Percentiles rank a stretch among this genome's conserved stretches.
phyloP scores from a whole-genome alignment of 2,888 invertebrate genomes.

The Steromphala cineraria region DNA sequence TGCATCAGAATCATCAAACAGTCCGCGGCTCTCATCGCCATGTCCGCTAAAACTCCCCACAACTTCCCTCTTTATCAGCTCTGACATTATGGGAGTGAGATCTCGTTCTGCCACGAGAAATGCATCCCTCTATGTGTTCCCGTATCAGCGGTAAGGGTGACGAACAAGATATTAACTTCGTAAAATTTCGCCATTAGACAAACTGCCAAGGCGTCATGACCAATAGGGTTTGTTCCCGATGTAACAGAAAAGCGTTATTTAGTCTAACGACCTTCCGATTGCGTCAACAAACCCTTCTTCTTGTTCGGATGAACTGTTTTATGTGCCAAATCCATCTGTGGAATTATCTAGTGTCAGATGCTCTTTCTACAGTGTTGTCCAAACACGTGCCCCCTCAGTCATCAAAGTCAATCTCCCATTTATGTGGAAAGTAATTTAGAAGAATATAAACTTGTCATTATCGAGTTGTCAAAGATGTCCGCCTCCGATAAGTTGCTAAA shows the following conservation, averaged over 20 bases:
- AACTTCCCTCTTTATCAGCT: background rate
- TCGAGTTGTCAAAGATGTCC: no score
- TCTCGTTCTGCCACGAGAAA: background rate
- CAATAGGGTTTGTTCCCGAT: background rate
- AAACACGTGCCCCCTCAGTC: background rate
- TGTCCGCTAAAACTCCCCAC: background rate
- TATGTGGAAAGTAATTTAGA: no score
- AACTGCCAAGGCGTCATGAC: background rate
- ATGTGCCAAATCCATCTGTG: background rate
- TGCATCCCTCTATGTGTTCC: background rate
- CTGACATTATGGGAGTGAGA: background rate
- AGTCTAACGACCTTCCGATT: background rate
- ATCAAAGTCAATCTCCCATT: background rate
- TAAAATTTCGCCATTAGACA: background rate
- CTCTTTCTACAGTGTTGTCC: background rate
- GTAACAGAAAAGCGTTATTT: background rate
- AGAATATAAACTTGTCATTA: no score
- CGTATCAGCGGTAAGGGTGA: background rate
- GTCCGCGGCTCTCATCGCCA: background rate
- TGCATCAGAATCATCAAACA: background rate
- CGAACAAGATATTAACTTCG: constrained; percentile 1
- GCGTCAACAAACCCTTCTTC: background rate
- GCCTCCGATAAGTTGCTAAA: no score
- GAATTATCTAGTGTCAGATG: background rate
- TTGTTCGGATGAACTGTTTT: background rate